Percentiles rank a stretch among this genome's conserved stretches.
These are phyloP conservation scores for Xyrauchen texanus DNA, from an alignment of 2,113 vertebrate genomes.

Conservation along the genomic window DNA sequence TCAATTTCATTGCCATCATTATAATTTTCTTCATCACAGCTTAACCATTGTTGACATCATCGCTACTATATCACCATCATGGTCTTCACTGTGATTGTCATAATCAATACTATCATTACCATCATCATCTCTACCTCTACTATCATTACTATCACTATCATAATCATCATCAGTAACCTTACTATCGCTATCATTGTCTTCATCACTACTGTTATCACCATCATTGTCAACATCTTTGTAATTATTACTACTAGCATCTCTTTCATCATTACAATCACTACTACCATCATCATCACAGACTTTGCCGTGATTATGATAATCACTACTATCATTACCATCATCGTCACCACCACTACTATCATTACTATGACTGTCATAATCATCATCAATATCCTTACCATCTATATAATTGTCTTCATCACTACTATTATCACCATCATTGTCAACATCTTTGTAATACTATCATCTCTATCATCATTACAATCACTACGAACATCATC, in stretches of 20 bases:
- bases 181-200: not conserved
- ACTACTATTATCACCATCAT: too few species aligned
- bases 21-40: too few species aligned
- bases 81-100: not conserved
- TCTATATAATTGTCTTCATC: too few species aligned
- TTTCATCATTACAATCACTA: too few species aligned
- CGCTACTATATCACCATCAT: not conserved
- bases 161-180: not conserved
- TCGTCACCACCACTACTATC: not conserved
- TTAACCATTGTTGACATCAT: too few species aligned
- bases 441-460: too few species aligned
- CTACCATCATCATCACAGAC: not conserved
- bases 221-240: not conserved
- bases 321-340: not conserved
- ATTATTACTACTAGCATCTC: too few species aligned
- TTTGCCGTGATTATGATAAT: not conserved
- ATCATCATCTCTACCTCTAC: not conserved
- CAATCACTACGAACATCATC: too few species aligned
- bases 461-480: too few species aligned
- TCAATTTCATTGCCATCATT: too few species aligned
- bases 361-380: constrained; percentile 38
- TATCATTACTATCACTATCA: not conserved
- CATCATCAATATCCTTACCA: too few species aligned
- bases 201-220: constrained; percentile 5
- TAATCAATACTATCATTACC: not conserved